A percentile compares a stretch with the other conserved stretches of the same genome.
Conservation (phyloP, 2,113 vertebrate genomes). For the Serinus canaria region DNA sequence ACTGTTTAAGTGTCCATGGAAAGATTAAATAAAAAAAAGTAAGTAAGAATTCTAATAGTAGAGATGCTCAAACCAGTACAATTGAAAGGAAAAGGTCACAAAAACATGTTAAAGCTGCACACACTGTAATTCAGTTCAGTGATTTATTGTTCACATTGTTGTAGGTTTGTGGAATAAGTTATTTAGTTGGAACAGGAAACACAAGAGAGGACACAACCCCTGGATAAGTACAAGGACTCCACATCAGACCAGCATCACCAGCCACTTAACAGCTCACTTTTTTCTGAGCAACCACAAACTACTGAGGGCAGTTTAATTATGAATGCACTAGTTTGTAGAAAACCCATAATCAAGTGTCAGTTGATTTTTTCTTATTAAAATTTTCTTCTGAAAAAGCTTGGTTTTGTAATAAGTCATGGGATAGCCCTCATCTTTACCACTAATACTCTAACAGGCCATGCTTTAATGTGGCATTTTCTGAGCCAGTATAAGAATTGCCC, state of each 20-base stretch:
- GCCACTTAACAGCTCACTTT: not conserved
- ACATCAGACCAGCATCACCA: not conserved
- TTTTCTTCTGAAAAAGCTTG: not conserved
- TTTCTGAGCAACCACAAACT: not conserved
- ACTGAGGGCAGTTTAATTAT: not conserved
- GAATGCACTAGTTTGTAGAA: not conserved
- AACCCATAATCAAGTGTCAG: not conserved
- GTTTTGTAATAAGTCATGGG: not conserved
- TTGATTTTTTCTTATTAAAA: not conserved
- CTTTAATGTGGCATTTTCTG: not conserved
- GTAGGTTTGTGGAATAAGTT: not conserved
- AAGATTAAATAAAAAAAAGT: not conserved
- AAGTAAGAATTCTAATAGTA: not conserved
- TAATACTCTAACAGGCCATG: not conserved
- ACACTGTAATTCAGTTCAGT: not conserved
- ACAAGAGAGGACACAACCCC: rapidly evolving
- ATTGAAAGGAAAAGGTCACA: not conserved
- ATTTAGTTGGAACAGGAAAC: not conserved
- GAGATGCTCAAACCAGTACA: not conserved
- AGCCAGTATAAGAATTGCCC: not conserved
- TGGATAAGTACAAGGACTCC: not conserved
- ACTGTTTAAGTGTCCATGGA: not conserved
- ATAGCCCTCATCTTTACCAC: not conserved
- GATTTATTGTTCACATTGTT: not conserved
- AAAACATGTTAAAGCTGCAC: not conserved